phyloP scores from a whole-genome alignment of 2,888 invertebrate species.

The Melieria omissa region DNA sequence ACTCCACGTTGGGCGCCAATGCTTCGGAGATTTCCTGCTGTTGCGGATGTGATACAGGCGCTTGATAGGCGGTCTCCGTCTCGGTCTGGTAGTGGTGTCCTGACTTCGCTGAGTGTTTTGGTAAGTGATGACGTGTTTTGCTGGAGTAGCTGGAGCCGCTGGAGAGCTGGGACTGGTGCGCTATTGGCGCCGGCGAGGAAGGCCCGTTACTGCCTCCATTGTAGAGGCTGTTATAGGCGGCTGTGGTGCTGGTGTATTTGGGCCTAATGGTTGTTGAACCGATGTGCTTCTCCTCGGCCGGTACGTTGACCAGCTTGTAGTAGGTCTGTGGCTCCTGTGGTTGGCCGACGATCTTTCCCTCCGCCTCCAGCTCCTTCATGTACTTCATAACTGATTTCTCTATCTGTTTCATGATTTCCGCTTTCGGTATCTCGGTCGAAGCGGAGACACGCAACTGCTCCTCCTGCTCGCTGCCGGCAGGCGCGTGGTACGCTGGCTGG shows the following conservation, averaged over 20 bases:
- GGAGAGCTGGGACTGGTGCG: constrained; percentile 13
- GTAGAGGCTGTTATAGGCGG: constrained; percentile 9
- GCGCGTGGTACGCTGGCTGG: constrained; percentile 45
- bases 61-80: constrained; percentile 56
- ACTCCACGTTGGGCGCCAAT: constrained; percentile 63
- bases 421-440: constrained; percentile 63
- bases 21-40: constrained; percentile 52
- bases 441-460: constrained; percentile 58
- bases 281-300: constrained; percentile 55
- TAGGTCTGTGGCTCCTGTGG: constrained; percentile 56
- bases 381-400: constrained; percentile 66
- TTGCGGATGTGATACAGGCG: constrained; percentile 39
- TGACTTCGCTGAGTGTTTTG: constrained; percentile 26
- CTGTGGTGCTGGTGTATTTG: constrained; percentile 50
- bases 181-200: constrained; percentile 16
- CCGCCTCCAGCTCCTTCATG: constrained; percentile 65
- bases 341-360: constrained; percentile 61
- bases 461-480: constrained; percentile 49
- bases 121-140: constrained; percentile 37
- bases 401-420: constrained; percentile 65
- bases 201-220: neutral
- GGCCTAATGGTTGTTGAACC: constrained; percentile 59
- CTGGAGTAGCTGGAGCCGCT: constrained; percentile 23
- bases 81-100: constrained; percentile 52
- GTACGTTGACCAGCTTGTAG: constrained; percentile 54